Evolutionary conservation across 2,797 vertebrate genomes (phyloP).

Genomic region (Muscicapa comitata): DNA sequence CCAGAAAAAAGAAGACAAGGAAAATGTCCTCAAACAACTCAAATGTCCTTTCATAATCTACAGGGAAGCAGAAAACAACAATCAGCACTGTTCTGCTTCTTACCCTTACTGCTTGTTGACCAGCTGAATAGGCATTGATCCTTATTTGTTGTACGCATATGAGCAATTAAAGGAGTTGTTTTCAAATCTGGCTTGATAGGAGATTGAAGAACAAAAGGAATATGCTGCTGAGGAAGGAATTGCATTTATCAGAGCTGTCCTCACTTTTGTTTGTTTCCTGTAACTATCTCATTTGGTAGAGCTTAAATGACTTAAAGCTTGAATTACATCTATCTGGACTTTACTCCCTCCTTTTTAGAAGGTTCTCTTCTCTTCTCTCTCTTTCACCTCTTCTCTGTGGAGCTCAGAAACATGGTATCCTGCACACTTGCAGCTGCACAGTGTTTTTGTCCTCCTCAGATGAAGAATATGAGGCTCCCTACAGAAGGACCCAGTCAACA

Average conservation of each 20-base stretch:
- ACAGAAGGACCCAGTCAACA: background rate
- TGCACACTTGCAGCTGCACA: background rate
- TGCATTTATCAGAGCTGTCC: too few relatives aligned
- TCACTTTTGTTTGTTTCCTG: too few relatives aligned
- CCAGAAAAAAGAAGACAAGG: background rate
- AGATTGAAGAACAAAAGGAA: background rate
- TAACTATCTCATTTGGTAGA: too few relatives aligned
- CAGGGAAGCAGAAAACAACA: background rate
- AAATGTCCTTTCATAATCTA: background rate
- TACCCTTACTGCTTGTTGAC: background rate
- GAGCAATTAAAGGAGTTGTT: background rate
- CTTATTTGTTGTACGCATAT: background rate
- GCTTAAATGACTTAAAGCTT: too few relatives aligned
- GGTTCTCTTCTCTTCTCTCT: too few relatives aligned
- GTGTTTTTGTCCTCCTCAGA: background rate
- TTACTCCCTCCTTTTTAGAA: too few relatives aligned
- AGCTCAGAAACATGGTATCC: background rate
- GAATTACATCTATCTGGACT: too few relatives aligned
- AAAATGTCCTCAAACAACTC: background rate
- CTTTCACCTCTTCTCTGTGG: too few relatives aligned
- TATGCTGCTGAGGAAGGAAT: background rate
- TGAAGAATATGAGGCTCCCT: background rate
- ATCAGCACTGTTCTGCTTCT: background rate
- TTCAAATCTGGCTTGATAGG: background rate
- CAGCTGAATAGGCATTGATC: fast-evolving